A percentile compares a stretch with the other conserved stretches of the same genome.
Conservation (phyloP, 2,888 invertebrate genomes). For the Mesorhabditis spiculigera region DNA sequence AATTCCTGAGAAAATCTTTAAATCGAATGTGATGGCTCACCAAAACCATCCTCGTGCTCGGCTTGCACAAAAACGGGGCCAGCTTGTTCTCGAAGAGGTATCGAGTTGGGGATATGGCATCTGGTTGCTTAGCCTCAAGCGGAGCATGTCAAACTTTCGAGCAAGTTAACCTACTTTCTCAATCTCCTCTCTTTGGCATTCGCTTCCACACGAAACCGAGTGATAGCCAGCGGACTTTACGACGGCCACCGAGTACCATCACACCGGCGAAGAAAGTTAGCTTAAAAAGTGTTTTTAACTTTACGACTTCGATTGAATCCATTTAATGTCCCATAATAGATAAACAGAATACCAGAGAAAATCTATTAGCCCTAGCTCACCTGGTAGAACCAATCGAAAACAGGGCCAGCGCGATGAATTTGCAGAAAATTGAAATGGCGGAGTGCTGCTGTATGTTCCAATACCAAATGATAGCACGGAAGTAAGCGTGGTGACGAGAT, state of each 20-base stretch:
- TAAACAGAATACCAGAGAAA: background rate
- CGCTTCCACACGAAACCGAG: conserved; percentile 53
- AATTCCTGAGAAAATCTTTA: background rate
- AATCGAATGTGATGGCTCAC: conserved; percentile 13
- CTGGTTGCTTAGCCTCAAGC: conserved; percentile 39
- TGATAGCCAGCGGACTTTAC: conserved; percentile 57
- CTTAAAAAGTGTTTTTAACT: conserved; percentile 19
- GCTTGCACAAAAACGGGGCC: conserved; percentile 52
- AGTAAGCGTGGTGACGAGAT: conserved; percentile 55
- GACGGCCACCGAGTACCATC: conserved; percentile 52
- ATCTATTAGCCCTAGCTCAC: conserved; percentile 14
- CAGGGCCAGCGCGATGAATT: conserved; percentile 54
- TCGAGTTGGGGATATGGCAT: conserved; percentile 53
- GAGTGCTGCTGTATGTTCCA: conserved; percentile 53
- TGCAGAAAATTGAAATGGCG: conserved; percentile 58
- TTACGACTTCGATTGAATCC: background rate
- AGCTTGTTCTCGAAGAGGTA: conserved; percentile 50
- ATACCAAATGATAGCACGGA: conserved; percentile 56
- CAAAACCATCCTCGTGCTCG: conserved; percentile 30
- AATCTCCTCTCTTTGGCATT: conserved; percentile 45
- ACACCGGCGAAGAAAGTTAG: conserved; percentile 57
- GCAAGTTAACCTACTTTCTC: conserved; percentile 24
- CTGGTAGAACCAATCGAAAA: conserved; percentile 57
- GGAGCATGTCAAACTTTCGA: background rate
- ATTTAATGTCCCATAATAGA: background rate